Evolutionary conservation across 2,797 vertebrate genomes (phyloP).

Genomic region (Spheniscus humboldti): DNA sequence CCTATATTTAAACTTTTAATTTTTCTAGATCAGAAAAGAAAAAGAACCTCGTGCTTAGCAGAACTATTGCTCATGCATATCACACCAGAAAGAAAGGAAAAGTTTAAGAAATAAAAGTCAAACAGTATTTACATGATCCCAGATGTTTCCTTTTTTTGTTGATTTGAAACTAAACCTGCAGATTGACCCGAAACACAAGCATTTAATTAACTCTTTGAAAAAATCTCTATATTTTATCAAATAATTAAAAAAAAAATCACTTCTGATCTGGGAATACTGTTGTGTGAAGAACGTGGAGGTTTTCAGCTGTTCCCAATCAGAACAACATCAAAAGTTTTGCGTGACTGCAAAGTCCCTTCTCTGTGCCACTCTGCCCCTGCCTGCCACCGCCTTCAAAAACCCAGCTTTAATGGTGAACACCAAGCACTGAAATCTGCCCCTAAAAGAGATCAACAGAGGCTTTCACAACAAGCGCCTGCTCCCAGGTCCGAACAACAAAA

Average conservation of each 20-base stretch:
- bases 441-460: background rate
- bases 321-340: background rate
- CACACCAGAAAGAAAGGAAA: background rate
- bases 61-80: background rate
- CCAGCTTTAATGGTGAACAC: background rate
- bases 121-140: background rate
- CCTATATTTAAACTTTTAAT: background rate
- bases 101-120: background rate
- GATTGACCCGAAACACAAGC: background rate
- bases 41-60: background rate
- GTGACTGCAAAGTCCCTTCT: background rate
- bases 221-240: background rate
- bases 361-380: background rate
- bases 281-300: background rate
- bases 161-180: background rate
- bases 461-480: background rate
- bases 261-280: background rate
- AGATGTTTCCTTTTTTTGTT: background rate
- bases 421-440: background rate
- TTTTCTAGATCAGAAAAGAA: background rate
- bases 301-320: background rate
- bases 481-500: background rate
- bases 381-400: background rate
- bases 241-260: background rate
- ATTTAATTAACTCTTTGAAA: background rate